These are phyloP conservation scores for Triplophysa yarkandensis DNA, from an alignment of 2,797 vertebrate species.

Conservation along the genomic window DNA sequence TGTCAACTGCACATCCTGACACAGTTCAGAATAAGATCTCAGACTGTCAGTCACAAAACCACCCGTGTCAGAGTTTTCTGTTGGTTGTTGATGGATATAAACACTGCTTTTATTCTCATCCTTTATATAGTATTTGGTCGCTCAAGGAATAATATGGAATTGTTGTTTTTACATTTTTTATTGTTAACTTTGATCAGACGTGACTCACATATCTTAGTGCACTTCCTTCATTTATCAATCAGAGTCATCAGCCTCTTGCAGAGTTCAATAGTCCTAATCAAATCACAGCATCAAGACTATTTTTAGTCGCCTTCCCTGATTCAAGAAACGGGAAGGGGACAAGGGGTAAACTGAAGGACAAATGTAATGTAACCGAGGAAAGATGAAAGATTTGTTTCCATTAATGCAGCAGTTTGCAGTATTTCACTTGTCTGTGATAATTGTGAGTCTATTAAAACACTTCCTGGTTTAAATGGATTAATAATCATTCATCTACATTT, in stretches of 20 bases:
- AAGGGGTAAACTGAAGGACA: neutral
- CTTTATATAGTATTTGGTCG: neutral
- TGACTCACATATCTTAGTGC: conserved; percentile 15
- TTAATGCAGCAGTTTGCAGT: neutral
- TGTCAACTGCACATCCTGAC: conserved; percentile 10
- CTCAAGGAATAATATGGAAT: no score
- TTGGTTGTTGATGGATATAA: neutral
- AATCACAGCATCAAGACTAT: conserved; percentile 39
- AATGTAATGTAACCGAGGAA: neutral
- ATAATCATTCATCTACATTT: no score
- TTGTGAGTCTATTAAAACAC: neutral
- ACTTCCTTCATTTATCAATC: conserved; percentile 40
- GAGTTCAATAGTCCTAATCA: conserved; percentile 39
- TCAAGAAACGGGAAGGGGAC: conserved; percentile 10
- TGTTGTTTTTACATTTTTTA: neutral
- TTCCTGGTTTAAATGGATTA: no score
- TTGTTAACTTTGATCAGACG: neutral
- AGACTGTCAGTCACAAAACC: conserved; percentile 33
- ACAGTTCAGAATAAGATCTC: conserved; percentile 4
- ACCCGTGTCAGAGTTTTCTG: conserved; percentile 13
- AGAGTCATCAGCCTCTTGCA: conserved; percentile 23
- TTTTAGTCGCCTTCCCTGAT: conserved; percentile 15
- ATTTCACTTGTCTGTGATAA: neutral
- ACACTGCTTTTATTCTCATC: neutral
- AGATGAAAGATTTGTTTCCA: neutral